Evolutionary conservation across 53 echinoderm and acorn worm genomes (phyloP).

Genomic region (Paracentrotus lividus): DNA sequence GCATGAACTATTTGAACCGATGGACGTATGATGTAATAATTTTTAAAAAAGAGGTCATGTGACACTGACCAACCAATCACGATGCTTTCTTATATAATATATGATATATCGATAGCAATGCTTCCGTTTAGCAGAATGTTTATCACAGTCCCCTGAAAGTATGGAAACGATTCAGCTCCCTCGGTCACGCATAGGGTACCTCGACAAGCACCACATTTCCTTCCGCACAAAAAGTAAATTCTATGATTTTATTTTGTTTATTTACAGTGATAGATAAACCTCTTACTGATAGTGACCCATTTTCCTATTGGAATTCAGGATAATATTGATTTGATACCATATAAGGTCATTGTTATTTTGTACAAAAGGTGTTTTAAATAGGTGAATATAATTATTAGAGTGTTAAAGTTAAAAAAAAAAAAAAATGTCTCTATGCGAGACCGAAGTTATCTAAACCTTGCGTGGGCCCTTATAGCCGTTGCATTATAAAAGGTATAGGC

Average conservation of each 20-base stretch:
- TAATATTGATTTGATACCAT: not conserved
- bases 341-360: not conserved
- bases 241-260: not conserved
- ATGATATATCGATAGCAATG: too few species aligned
- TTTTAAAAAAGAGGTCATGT: not conserved
- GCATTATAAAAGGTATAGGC: too few species aligned
- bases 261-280: not conserved
- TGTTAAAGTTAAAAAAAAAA: too few species aligned
- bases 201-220: not conserved
- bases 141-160: not conserved
- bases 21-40: too few species aligned
- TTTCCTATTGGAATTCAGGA: conserved; percentile 41
- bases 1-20: too few species aligned
- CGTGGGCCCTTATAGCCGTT: too few species aligned
- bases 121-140: not conserved
- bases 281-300: not conserved
- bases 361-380: not conserved
- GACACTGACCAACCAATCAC: not conserved
- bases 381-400: not conserved
- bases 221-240: not conserved
- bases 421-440: too few species aligned
- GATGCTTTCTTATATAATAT: not conserved
- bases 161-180: not conserved
- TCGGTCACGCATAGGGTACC: conserved; percentile 16
- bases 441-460: too few species aligned